Base-by-base conservation (phyloP, 2,888 invertebrate genomes). In the Zygogramma bicolorata region DNA sequence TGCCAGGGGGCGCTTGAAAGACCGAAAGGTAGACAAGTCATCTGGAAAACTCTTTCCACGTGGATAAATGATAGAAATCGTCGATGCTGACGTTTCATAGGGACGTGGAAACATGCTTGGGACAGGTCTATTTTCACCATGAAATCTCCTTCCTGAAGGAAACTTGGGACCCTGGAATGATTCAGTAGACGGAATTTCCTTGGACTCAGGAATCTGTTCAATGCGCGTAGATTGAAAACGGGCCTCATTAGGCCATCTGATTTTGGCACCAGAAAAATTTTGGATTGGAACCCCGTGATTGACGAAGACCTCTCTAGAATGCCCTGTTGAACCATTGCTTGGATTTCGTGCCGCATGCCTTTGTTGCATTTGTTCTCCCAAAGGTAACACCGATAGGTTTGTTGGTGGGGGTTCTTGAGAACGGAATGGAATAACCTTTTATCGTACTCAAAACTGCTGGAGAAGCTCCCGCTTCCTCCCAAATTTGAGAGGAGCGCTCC, bases 21-120 rank as follows among this genome's bases (percentile, higher is more conserved):
- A 34, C 74, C 77, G 40, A 77, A 77, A 8, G 75, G 77, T 3
- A 75, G 68, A 61, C 77, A 71, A 3, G 77, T 74, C 72, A 77
- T 73, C 4, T 75, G 70, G 15, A 62, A 69, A n/a, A 72, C 63
- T 22, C 46, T 31, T 4, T 38, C 58, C 34, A 53, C 10, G 70
- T 75, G 49, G n/a, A 71, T 38, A 20, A 75, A 29, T 8, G 65
- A 72, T 13, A 75, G 66, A 46, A 75, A 76, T 42, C 61, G 71
- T 53, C 70, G 70, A 40, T 75, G 68, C 7, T n/a, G n/a, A 10
- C 20, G 13, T 42, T 71, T 73, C 61, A 75, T 67, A 20, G 70
- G 76, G 15, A 74, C 58, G n/a, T 74, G 68, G 65, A 69, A 69
- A 42, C 73, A 75, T 15, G 71, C 71, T 42, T 71, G 74, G 27